Conservation (phyloP, 1,140 invertebrate species). For the Notospermus geniculatus region DNA sequence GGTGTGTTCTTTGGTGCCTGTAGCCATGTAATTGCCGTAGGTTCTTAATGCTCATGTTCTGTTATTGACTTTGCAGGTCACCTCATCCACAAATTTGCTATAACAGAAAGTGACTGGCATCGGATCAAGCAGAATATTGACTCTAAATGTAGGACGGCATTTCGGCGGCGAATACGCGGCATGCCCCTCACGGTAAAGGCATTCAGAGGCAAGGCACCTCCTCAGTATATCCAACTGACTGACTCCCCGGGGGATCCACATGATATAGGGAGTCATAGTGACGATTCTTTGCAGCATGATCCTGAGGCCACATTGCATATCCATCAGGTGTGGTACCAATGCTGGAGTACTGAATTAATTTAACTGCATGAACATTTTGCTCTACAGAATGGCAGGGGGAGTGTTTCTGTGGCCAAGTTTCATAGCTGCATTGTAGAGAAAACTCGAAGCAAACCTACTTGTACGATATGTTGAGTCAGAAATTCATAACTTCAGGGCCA, state of each 20-base stretch:
- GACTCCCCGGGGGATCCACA: slow-evolving; percentile 16
- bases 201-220: slow-evolving; percentile 45
- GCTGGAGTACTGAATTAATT: no score
- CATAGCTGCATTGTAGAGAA: no score
- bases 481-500: no score
- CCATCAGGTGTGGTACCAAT: slow-evolving; percentile 29
- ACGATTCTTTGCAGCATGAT: slow-evolving; percentile 42
- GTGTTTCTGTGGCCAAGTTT: no score
- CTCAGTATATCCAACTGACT: slow-evolving; percentile 26
- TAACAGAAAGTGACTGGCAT: slow-evolving; percentile 60
- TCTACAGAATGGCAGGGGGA: no score
- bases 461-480: no score
- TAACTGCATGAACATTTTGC: no score
- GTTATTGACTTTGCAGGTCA: slow-evolving; percentile 51
- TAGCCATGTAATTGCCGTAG: no score
- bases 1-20: no score
- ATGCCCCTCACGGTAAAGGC: slow-evolving; percentile 55
- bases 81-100: slow-evolving; percentile 59
- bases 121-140: slow-evolving; percentile 62
- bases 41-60: neutral
- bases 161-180: slow-evolving; percentile 53
- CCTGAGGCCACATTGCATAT: slow-evolving; percentile 40
- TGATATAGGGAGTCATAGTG: slow-evolving; percentile 29
- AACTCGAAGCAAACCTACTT: no score
- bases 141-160: slow-evolving; percentile 61